Conservation (phyloP, 2,888 invertebrate species). For the Hirtodrosophila alboralis region DNA sequence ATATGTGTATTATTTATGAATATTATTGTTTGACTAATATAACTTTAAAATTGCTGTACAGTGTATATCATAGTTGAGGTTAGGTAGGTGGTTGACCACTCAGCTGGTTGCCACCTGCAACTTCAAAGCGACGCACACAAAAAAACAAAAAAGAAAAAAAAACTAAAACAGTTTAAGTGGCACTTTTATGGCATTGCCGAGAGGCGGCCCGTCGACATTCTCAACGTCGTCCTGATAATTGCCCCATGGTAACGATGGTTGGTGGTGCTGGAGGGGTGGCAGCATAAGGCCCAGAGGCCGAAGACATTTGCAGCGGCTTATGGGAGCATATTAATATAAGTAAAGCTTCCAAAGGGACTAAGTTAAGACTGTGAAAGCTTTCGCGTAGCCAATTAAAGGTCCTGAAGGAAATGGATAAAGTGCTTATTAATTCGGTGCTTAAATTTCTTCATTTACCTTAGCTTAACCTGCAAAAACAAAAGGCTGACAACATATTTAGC, state of each 20-base stretch:
- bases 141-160: constrained; percentile 75
- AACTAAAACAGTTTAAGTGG: constrained; percentile 77
- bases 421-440: constrained; percentile 74
- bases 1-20: no score
- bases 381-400: constrained; percentile 42
- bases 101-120: constrained; percentile 43
- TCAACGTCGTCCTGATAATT: constrained; percentile 50
- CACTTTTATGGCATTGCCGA: constrained; percentile 74
- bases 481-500: constrained; percentile 61
- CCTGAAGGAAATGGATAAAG: constrained; percentile 53
- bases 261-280: not conserved
- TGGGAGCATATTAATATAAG: constrained; percentile 46
- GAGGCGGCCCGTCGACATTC: constrained; percentile 20
- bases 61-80: constrained; percentile 19
- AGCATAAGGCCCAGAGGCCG: constrained; percentile 1
- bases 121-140: constrained; percentile 46
- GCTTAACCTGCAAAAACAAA: constrained; percentile 25
- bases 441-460: constrained; percentile 70
- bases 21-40: no score
- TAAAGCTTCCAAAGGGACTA: constrained; percentile 35
- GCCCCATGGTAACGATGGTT: constrained; percentile 22
- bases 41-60: no score
- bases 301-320: constrained; percentile 53
- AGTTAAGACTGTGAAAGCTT: constrained; percentile 24
- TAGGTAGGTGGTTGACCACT: constrained; percentile 3